Evolutionary conservation across 1,140 invertebrate genomes (phyloP).

Genomic region (Olivierus martensii): DNA sequence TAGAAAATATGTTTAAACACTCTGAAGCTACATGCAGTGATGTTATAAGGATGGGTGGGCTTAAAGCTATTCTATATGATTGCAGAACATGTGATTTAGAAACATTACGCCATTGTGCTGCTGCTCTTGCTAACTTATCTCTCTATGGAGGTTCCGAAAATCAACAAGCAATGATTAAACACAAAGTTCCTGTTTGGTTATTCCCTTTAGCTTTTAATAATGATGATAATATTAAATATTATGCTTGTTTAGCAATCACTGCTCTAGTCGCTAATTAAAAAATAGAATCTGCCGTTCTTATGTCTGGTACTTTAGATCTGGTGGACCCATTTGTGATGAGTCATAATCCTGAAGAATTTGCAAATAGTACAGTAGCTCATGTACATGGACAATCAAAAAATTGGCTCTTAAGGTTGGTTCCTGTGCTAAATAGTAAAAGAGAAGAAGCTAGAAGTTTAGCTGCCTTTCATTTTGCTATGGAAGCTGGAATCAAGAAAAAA

Average conservation of each 20-base stretch:
- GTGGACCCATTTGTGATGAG: constrained; percentile 92
- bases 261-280: constrained; percentile 95
- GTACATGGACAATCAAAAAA: constrained; percentile 92
- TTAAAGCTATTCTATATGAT: constrained; percentile 74
- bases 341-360: constrained; percentile 90
- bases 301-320: constrained; percentile 85
- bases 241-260: constrained; percentile 93
- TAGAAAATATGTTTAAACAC: constrained; percentile 96
- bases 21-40: constrained; percentile 89
- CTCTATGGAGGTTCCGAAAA: constrained; percentile 93
- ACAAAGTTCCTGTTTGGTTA: constrained; percentile 93
- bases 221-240: constrained; percentile 95
- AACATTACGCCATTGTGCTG: constrained; percentile 85
- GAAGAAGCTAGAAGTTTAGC: constrained; percentile 93
- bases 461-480: constrained; percentile 99
- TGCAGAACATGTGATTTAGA: constrained; percentile 86
- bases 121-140: constrained; percentile 88
- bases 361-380: constrained; percentile 69
- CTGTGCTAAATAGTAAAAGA: constrained; percentile 86
- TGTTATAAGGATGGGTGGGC: constrained; percentile 36
- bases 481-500: constrained; percentile 92
- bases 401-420: constrained; percentile 85
- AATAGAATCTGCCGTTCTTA: constrained; percentile 88
- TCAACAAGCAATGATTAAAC: constrained; percentile 93
- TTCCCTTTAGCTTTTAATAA: constrained; percentile 93